Evolutionary conservation across 2,113 vertebrate genomes (phyloP).

Genomic region (Stictonetta naevosa): DNA sequence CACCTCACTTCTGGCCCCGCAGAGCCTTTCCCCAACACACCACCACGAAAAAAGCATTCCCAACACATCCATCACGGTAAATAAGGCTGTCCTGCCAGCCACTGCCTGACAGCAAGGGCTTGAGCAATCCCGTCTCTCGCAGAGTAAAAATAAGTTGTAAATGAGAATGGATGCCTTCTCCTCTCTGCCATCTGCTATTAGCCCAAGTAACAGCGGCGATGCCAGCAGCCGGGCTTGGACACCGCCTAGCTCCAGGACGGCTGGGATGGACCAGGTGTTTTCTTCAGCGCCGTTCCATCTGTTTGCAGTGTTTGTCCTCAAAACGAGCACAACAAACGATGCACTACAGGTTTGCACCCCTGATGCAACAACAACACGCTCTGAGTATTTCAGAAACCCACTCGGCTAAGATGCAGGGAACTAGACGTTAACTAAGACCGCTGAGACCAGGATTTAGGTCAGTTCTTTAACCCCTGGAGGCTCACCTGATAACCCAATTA

Average conservation of each 20-base stretch:
- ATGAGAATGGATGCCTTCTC: constrained; percentile 60
- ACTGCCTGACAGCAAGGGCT: constrained; percentile 48
- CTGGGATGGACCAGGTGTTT: neutral
- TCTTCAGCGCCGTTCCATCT: neutral
- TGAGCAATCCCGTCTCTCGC: constrained; percentile 28
- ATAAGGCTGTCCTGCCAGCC: constrained; percentile 41
- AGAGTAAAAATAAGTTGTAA: constrained; percentile 44
- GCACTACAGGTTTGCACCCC: neutral
- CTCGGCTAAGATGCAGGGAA: neutral
- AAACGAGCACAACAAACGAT: neutral
- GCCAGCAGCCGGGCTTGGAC: neutral
- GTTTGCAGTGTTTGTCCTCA: neutral
- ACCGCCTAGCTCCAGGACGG: neutral
- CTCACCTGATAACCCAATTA: constrained; percentile 57
- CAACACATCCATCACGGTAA: neutral
- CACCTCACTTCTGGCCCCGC: neutral
- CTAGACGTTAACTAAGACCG: neutral
- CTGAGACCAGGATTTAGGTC: constrained; percentile 56
- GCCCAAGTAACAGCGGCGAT: neutral
- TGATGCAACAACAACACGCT: neutral
- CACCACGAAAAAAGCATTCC: neutral
- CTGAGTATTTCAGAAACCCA: neutral
- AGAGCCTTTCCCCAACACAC: neutral
- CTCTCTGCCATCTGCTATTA: constrained; percentile 55
- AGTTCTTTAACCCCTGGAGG: constrained; percentile 48